These are phyloP conservation scores for Conus ventricosus DNA, from an alignment of 1,140 invertebrate species.

Conservation along the genomic window DNA sequence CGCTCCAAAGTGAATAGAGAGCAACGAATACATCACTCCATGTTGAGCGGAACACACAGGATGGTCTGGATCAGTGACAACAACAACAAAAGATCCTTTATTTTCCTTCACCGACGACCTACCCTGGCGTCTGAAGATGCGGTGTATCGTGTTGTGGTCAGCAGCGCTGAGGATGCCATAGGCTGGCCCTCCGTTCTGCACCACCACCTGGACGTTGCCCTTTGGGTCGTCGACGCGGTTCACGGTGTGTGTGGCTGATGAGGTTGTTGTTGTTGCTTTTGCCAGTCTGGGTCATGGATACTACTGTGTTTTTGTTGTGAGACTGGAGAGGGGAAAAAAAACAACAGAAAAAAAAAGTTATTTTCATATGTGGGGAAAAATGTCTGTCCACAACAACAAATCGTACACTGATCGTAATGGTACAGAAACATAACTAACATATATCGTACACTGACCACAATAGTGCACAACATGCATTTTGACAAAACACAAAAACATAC, in stretches of 20 bases:
- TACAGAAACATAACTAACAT: not conserved
- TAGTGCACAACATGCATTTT: not conserved
- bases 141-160: slow-evolving; percentile 17
- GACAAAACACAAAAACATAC: not conserved
- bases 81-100: not conserved
- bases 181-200: not conserved
- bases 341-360: not conserved
- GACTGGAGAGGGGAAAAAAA: not conserved
- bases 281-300: not conserved
- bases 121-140: slow-evolving; percentile 31
- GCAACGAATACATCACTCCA: no score
- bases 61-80: no score
- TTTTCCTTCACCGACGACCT: not conserved
- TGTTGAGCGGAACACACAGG: no score
- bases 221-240: not conserved
- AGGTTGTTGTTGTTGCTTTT: not conserved
- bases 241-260: not conserved
- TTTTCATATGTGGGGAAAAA: no score
- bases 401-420: no score
- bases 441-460: not conserved
- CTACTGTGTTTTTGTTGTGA: not conserved
- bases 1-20: no score
- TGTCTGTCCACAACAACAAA: not conserved
- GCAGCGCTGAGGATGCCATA: not conserved
- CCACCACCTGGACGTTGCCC: slow-evolving; percentile 28